Base-by-base conservation (phyloP, 2,113 vertebrate species). In the Phaethon lepturus region DNA sequence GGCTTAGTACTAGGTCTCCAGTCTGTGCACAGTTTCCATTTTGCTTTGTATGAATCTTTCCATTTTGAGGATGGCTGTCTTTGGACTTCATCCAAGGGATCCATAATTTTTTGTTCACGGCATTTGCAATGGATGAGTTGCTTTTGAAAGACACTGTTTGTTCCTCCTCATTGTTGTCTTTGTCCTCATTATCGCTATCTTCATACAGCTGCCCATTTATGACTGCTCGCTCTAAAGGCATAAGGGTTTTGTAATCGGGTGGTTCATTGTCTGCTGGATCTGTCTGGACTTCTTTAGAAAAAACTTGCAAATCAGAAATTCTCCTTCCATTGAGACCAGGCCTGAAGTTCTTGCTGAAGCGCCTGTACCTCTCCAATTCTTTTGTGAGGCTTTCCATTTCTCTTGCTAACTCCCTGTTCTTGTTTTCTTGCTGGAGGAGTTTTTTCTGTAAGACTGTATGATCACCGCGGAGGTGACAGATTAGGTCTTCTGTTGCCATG, bases 281-380 rank as follows among this genome's bases (percentile, higher is more conserved):
- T 31, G 99, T 99, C 93, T 99, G 99, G 74, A 99, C 99, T 96
- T 99, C 99, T 97, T 99, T 99, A 80, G 99, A 99, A 94, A 99
- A 98, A 62, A 99, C 98, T 33, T 99, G 99, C 45, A 99, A 98
- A 94, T 99, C 99, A 31, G 99, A 99, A 90, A 99, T 98, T 91
- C 99, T 99, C 79, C 99, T 99, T 69, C 99, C 99, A 7, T 99
- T 99, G 97, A 99, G 98, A 88, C 98, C 93, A 0, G 99, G 99
- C 53, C 99, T 98, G 25, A 99, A 98, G 56, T 98, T 99, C 97
- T 99, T 99, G 97, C 99, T 99, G 89, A 99, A 99, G 80, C 98
- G 98, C 20, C 99, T 97, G 94, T 99, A 99, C 92, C 99, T 97
- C 88, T 99, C 99, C n/a, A 99, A 90, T 93, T 99, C 99, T 89